Conservation (phyloP, 2,888 invertebrate genomes). For the Microctonus aethiopoides region DNA sequence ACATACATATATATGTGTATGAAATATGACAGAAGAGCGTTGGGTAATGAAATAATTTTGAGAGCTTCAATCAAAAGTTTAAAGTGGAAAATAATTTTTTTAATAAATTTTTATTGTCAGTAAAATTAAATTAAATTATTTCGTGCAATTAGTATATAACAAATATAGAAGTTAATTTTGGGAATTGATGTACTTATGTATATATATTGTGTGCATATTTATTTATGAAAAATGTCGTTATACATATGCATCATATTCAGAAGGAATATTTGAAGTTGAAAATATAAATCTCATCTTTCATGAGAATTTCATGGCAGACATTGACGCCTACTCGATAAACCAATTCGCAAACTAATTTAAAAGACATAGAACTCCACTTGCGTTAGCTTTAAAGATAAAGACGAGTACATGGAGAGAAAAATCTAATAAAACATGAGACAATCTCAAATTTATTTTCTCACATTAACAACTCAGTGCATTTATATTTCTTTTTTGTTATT, state of each 20-base stretch:
- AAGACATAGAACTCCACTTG: conserved; percentile 44
- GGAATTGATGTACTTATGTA: background rate
- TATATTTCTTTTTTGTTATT: background rate
- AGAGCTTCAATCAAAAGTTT: background rate
- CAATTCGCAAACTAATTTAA: conserved; percentile 48
- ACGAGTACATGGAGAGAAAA: background rate
- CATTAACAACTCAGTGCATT: background rate
- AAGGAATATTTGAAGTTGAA: conserved; percentile 16
- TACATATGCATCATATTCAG: background rate
- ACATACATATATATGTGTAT: no score
- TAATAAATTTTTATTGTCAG: background rate
- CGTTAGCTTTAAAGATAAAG: conserved; percentile 7
- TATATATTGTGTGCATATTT: background rate
- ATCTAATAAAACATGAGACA: conserved; percentile 2
- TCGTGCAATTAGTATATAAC: background rate
- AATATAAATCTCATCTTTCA: conserved; percentile 2
- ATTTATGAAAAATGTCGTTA: background rate
- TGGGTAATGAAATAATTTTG: background rate
- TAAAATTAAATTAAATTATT: background rate
- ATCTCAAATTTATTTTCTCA: conserved; percentile 38
- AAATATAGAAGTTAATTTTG: background rate
- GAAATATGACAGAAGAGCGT: no score
- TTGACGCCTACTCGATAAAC: conserved; percentile 44
- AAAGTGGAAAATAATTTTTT: background rate
- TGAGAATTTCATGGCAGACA: conserved; percentile 34